Percentiles rank a stretch among this genome's conserved stretches.
Conservation (phyloP, 2,888 invertebrate species). For the Hydrotaea cyrtoneurina region DNA sequence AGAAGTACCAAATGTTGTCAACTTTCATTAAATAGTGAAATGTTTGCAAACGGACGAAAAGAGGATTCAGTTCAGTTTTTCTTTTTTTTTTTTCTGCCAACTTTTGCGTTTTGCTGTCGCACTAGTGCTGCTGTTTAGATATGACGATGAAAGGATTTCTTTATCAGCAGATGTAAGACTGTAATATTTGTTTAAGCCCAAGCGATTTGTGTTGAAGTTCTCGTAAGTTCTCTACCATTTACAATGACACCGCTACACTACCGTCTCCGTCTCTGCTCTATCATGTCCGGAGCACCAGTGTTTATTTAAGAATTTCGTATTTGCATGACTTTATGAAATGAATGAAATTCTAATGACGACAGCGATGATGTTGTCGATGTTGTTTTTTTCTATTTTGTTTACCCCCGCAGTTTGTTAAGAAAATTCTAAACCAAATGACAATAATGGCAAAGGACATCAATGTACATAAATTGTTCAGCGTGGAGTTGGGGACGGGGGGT, state of each 20-base stretch:
- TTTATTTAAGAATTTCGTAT: conserved; percentile 54
- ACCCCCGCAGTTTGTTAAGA: neutral
- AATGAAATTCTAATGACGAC: conserved; percentile 22
- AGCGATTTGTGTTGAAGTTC: conserved; percentile 53
- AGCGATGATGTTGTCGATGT: neutral
- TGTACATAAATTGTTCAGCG: conserved; percentile 45
- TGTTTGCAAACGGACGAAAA: conserved; percentile 51
- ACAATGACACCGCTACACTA: neutral
- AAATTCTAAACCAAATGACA: conserved; percentile 37
- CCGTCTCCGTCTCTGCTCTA: neutral
- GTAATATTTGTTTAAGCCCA: conserved; percentile 66
- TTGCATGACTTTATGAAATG: conserved; percentile 59
- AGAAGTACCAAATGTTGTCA: conserved; percentile 69
- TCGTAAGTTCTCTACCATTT: conserved; percentile 27
- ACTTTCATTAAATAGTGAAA: conserved; percentile 72
- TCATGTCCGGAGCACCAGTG: neutral
- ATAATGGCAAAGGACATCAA: conserved; percentile 61
- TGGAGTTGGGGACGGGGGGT: conserved; percentile 7
- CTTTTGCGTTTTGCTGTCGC: conserved; percentile 24
- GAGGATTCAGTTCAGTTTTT: conserved; percentile 44
- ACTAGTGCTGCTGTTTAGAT: conserved; percentile 39
- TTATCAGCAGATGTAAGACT: conserved; percentile 77
- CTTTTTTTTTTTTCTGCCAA: conserved; percentile 1
- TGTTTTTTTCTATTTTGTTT: neutral
- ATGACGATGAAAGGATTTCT: conserved; percentile 69